Base-by-base conservation (phyloP, 2,797 vertebrate species). In the Sus cebifrons region DNA sequence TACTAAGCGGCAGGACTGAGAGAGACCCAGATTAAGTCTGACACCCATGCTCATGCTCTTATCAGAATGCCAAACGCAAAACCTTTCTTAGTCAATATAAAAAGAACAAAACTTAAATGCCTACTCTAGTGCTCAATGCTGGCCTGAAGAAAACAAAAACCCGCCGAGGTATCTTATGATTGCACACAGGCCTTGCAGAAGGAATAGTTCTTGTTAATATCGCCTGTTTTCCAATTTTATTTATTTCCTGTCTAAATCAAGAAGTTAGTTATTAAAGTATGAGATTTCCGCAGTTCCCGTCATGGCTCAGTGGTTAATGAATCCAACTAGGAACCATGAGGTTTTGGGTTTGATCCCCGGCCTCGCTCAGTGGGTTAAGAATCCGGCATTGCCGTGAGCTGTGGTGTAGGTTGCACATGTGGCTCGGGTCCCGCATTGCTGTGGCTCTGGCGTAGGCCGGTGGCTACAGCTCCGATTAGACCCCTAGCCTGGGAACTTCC, bases 71-170 rank as follows among this genome's bases (percentile, higher is more conserved):
- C 16, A 74, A 84, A 96, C 49, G 8, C 29, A 90, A 89, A 90
- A 89, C 16, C 3, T 67, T 86, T 89, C 62, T 89, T 58, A 75
- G 81, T 81, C 18, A 40, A 54, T 23, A 89, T 44, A 67, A 79
- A 89, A 94, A 79, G 15, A 90, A 83, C 27, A 73, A 71, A 92
- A 86, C 6, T 82, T 68, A 88, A 81, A 82, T 79, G 86, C 58
- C 32, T 71, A 73, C 21, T 67, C 6, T 40, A 79, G 70, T 29
- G 25, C 6, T 89, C 44, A 87, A 52, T 77, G n/a, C 32, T 49
- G 88, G 27, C 71, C 12, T 49, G n/a, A 75, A 65, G 23, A 60
- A 95, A 89, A 94, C 21, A 83, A 74, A 86, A 95, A 70, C 13
- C 77, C 6, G 87, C 23, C 7, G 27, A 67, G 36, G 32, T 13